phyloP scores from a whole-genome alignment of 2,797 vertebrate genomes.

The Chaenodraco wilsoni region DNA sequence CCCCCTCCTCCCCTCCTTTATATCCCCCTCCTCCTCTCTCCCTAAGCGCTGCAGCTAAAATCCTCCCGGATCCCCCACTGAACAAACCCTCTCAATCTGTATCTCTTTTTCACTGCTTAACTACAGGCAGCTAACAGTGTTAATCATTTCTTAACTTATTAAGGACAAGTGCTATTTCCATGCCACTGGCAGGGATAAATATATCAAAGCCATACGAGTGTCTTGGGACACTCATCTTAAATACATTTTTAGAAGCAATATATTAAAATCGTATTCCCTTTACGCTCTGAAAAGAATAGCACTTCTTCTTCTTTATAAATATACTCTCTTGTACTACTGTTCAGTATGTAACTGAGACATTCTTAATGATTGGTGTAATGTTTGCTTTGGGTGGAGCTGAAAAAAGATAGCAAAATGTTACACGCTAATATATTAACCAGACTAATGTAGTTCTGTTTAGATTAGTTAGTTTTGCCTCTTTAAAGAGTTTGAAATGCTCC shows the following conservation, averaged over 20 bases:
- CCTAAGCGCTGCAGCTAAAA: conserved; percentile 59
- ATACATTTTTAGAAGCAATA: conserved; percentile 21
- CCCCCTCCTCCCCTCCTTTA: conserved; percentile 13
- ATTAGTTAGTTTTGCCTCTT: conserved; percentile 37
- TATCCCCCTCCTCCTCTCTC: conserved; percentile 23
- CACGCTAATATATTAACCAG: conserved; percentile 24
- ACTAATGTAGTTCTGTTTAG: conserved; percentile 18
- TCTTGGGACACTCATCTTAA: conserved; percentile 33
- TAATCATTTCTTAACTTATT: conserved; percentile 60
- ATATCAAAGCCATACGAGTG: conserved; percentile 60
- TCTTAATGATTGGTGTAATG: background rate
- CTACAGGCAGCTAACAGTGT: conserved; percentile 60
- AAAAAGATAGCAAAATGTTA: conserved; percentile 16
- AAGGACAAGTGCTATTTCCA: conserved; percentile 41
- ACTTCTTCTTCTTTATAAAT: conserved; percentile 1
- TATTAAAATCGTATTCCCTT: conserved; percentile 25
- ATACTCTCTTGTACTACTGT: background rate
- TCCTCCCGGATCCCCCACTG: conserved; percentile 45
- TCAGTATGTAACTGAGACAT: background rate
- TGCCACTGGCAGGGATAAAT: conserved; percentile 35
- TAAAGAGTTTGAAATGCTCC: conserved; percentile 11
- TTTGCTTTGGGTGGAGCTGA: conserved; percentile 38
- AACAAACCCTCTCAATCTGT: conserved; percentile 30
- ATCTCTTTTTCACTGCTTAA: conserved; percentile 48
- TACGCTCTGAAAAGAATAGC: conserved; percentile 16